Evolutionary conservation across 2,888 invertebrate species (phyloP).

Genomic region (Aphodius granarius): DNA sequence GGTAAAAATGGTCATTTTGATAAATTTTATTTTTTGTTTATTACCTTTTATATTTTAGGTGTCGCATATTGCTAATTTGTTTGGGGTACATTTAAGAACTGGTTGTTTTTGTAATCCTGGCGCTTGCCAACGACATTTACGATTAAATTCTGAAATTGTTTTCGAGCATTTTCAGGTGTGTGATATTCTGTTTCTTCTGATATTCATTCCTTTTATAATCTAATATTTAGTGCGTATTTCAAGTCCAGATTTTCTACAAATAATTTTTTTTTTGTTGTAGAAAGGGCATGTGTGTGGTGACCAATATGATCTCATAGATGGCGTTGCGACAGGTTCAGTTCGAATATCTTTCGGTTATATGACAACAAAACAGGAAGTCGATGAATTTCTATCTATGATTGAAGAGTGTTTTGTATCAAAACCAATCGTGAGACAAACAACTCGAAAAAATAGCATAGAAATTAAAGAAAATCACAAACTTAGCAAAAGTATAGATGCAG

Average conservation of each 20-base stretch:
- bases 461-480: too few relatives aligned
- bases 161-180: conserved; percentile 72
- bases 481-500: too few relatives aligned
- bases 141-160: conserved; percentile 68
- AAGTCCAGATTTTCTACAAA: background rate
- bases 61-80: conserved; percentile 83
- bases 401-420: conserved; percentile 70
- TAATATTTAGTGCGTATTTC: background rate
- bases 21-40: conserved; percentile 15
- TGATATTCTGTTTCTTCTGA: conserved; percentile 21
- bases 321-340: conserved; percentile 88
- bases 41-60: conserved; percentile 61
- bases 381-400: conserved; percentile 73
- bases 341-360: conserved; percentile 92
- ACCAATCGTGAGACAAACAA: conserved; percentile 49
- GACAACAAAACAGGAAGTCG: conserved; percentile 74
- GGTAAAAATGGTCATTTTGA: conserved; percentile 55
- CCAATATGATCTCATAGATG: conserved; percentile 80
- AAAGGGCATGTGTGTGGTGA: conserved; percentile 93
- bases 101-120: conserved; percentile 98
- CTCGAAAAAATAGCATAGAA: conserved; percentile 37
- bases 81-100: conserved; percentile 83
- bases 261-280: conserved; percentile 44
- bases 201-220: background rate
- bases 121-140: conserved; percentile 82